Percentiles rank a stretch among this genome's conserved stretches.
Evolutionary conservation across 2,113 vertebrate genomes (phyloP).

Genomic region (Xiphias gladius): DNA sequence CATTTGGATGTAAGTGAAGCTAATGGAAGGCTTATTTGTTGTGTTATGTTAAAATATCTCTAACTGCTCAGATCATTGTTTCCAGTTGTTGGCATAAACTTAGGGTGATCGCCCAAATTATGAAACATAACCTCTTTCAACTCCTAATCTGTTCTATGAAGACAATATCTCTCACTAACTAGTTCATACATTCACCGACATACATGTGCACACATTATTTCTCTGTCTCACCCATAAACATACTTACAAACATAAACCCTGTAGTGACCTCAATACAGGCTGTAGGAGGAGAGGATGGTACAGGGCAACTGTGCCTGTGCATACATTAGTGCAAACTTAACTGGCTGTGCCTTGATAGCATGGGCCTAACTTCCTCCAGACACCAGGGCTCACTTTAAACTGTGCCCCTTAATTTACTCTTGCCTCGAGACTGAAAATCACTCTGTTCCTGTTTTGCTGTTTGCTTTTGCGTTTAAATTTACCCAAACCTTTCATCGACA

Average conservation of each 20-base stretch:
- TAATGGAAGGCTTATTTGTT: not conserved
- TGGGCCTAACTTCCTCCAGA: constrained; percentile 36
- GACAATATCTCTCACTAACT: not conserved
- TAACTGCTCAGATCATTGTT: not conserved
- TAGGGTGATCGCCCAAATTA: not conserved
- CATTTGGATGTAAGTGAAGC: not conserved
- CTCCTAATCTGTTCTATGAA: not conserved
- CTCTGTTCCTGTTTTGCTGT: not conserved
- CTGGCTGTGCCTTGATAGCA: constrained; percentile 57
- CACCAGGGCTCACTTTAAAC: constrained; percentile 39
- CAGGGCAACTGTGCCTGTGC: constrained; percentile 60
- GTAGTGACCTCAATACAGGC: constrained; percentile 22
- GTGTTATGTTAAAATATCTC: not conserved
- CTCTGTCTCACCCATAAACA: not conserved
- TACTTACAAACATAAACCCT: not conserved
- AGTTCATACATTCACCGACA: not conserved
- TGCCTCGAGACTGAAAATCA: not conserved
- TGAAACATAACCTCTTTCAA: not conserved
- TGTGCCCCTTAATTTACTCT: not conserved
- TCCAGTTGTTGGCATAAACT: not conserved
- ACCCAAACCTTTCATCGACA: not conserved
- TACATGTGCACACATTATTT: not conserved
- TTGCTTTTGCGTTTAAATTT: not conserved
- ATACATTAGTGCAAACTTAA: constrained; percentile 79
- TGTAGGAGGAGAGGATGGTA: constrained; percentile 22